These are phyloP conservation scores for Chrysemys picta DNA, from an alignment of 2,113 vertebrate species.

Conservation along the genomic window DNA sequence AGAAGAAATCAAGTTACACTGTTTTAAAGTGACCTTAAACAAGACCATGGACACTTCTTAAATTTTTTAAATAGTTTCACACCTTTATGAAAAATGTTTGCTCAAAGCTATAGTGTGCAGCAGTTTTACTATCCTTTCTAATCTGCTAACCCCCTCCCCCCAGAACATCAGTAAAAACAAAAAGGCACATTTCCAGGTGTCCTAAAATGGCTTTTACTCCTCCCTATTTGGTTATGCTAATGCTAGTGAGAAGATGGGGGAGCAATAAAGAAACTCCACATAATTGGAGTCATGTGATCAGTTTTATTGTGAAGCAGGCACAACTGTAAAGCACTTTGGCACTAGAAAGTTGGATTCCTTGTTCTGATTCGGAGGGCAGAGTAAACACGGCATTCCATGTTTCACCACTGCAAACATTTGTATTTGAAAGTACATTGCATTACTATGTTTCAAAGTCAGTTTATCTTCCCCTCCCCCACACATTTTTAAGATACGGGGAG, in stretches of 20 bases:
- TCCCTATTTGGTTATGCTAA: not conserved
- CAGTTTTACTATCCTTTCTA: not conserved
- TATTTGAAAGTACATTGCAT: not conserved
- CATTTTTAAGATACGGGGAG: not conserved
- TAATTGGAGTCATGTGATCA: not conserved
- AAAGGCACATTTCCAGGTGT: not conserved
- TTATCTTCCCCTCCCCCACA: not conserved
- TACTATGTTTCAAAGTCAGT: not conserved
- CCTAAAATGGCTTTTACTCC: not conserved
- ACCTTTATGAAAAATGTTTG: not conserved
- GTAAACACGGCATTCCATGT: not conserved
- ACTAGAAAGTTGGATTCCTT: not conserved
- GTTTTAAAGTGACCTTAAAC: not conserved
- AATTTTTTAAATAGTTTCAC: not conserved
- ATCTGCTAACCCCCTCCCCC: not conserved
- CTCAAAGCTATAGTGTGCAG: not conserved
- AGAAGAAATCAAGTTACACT: not conserved
- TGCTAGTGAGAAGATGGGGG: not conserved
- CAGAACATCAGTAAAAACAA: not conserved
- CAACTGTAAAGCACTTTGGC: not conserved
- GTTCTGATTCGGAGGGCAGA: not conserved
- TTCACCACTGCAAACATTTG: not conserved
- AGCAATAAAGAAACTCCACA: not conserved
- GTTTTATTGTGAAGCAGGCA: not conserved
- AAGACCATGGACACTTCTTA: not conserved